Conservation (phyloP, 2,113 vertebrate genomes). For the Cololabis saira region DNA sequence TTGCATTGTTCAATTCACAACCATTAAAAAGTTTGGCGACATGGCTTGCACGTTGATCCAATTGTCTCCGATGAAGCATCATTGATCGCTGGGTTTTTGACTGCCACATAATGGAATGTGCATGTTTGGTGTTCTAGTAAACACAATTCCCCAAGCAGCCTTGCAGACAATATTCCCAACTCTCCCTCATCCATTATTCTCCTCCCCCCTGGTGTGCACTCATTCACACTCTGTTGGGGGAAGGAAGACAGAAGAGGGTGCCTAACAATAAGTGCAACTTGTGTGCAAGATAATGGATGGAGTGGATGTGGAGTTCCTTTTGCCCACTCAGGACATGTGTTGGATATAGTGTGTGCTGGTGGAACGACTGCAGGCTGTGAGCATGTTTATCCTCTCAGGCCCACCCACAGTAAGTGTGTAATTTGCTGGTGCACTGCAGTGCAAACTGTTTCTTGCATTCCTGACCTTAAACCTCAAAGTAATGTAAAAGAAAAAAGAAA, state of each 20-base stretch:
- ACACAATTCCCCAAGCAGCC: constrained; percentile 51
- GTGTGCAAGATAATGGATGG: constrained; percentile 47
- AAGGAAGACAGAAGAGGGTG: constrained; percentile 42
- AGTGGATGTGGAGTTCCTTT: constrained; percentile 44
- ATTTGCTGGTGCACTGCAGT: constrained; percentile 41
- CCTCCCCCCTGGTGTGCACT: constrained; percentile 44
- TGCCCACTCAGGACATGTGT: constrained; percentile 42
- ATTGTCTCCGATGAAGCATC: constrained; percentile 40
- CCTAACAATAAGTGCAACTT: constrained; percentile 53
- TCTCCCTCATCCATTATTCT: constrained; percentile 62
- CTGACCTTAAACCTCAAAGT: constrained; percentile 31
- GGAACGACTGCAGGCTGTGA: constrained; percentile 32
- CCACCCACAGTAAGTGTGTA: constrained; percentile 31
- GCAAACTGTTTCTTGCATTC: constrained; percentile 38
- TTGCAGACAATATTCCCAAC: constrained; percentile 59
- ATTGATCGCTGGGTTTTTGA: constrained; percentile 53
- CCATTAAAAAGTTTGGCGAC: constrained; percentile 58
- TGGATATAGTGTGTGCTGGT: constrained; percentile 22
- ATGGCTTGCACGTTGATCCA: constrained; percentile 49
- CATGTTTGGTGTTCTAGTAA: constrained; percentile 55
- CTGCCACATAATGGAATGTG: constrained; percentile 57
- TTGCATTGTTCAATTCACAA: constrained; percentile 14
- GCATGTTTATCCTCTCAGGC: constrained; percentile 21
- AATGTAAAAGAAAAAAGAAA: constrained; percentile 9
- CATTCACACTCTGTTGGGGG: constrained; percentile 56